These are phyloP conservation scores for Neuroscelio doddi DNA, from an alignment of 2,888 invertebrate species.

Conservation along the genomic window DNA sequence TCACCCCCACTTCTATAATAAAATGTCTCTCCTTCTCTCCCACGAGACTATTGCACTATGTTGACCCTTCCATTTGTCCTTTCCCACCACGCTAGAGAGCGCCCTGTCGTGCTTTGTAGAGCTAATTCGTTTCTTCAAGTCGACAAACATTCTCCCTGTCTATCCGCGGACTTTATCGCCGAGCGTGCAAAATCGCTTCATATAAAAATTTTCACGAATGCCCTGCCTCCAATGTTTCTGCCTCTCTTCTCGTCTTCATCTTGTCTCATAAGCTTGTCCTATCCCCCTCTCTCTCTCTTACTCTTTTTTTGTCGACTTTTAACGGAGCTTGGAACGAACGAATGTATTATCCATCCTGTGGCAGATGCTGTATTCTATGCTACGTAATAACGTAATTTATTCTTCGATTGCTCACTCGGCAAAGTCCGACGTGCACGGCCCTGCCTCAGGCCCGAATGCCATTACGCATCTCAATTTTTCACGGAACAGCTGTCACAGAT, in stretches of 20 bases:
- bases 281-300: constrained; percentile 15
- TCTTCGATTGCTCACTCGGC: constrained; percentile 55
- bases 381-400: constrained; percentile 58
- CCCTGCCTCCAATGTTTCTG: constrained; percentile 22
- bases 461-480: constrained; percentile 44
- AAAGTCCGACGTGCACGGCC: constrained; percentile 18
- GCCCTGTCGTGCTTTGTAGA: constrained; percentile 37
- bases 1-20: not conserved
- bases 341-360: constrained; percentile 62
- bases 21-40: constrained; percentile 26
- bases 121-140: constrained; percentile 65
- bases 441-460: constrained; percentile 23
- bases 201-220: constrained; percentile 64
- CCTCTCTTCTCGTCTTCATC: constrained; percentile 14
- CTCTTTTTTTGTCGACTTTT: constrained; percentile 37
- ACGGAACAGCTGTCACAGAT: constrained; percentile 45
- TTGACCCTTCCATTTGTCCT: constrained; percentile 29
- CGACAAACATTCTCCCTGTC: constrained; percentile 52
- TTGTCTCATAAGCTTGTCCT: constrained; percentile 7
- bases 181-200: constrained; percentile 64
- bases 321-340: constrained; percentile 50
- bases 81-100: constrained; percentile 48
- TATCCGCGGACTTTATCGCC: constrained; percentile 56
- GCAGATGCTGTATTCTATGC: constrained; percentile 51
- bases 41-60: too few relatives aligned